These are phyloP conservation scores for Amphiura filiformis DNA, from an alignment of 35 echinoderm and acorn worm genomes.

Conservation along the genomic window DNA sequence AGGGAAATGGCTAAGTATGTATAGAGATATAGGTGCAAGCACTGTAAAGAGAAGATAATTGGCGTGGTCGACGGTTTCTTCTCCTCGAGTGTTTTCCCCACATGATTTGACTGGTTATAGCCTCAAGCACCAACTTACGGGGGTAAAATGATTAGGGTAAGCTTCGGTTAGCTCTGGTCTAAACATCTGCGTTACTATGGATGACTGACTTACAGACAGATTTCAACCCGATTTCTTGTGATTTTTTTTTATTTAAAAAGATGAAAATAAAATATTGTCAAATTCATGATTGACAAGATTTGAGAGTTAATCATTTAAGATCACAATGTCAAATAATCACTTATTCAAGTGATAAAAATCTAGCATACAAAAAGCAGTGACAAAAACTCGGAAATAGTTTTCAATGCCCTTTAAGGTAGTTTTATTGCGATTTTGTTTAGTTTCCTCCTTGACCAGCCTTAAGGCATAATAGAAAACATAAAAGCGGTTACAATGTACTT, in stretches of 20 bases:
- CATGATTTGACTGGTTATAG: neutral
- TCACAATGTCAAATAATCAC: neutral
- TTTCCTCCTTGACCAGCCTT: neutral
- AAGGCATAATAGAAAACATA: neutral
- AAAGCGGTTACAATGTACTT: neutral
- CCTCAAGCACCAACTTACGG: neutral
- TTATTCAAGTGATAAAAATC: neutral
- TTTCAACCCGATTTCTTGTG: neutral
- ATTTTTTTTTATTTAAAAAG: too few relatives aligned
- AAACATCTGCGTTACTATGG: neutral
- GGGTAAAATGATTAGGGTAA: neutral
- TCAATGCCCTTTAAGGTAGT: neutral
- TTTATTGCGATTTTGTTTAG: neutral
- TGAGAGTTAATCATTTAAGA: neutral
- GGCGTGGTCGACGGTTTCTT: too few relatives aligned
- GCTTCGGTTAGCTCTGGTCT: neutral
- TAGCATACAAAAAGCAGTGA: neutral
- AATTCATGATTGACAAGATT: neutral
- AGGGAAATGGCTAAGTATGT: too few relatives aligned
- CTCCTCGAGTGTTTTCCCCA: too few relatives aligned
- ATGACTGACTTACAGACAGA: neutral
- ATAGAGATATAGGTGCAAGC: too few relatives aligned
- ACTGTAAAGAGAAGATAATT: too few relatives aligned
- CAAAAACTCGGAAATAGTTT: neutral
- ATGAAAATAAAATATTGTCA: neutral